Conservation (phyloP, 1,140 invertebrate species). For the Drosophila lini region DNA sequence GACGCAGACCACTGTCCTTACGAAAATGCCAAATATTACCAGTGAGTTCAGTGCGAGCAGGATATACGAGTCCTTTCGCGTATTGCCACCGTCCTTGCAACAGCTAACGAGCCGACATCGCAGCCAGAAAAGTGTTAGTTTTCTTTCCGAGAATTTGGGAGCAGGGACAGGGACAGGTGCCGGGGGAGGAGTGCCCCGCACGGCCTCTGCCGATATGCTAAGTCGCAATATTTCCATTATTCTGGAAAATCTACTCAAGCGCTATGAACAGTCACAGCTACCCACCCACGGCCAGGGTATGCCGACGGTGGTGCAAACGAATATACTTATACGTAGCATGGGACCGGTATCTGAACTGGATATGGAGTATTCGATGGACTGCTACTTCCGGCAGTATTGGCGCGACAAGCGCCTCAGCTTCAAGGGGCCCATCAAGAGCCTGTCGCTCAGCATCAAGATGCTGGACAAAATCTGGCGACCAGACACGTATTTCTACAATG, state of each 20-base stretch:
- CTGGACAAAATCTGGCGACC: slow-evolving; percentile 97
- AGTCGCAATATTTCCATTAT: slow-evolving; percentile 93
- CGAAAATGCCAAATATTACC: slow-evolving; percentile 57
- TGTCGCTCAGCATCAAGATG: slow-evolving; percentile 95
- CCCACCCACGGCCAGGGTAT: slow-evolving; percentile 93
- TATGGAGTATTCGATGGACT: slow-evolving; percentile 99
- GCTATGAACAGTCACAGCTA: slow-evolving; percentile 95
- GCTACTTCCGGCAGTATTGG: slow-evolving; percentile 97
- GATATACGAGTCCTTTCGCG: slow-evolving; percentile 74
- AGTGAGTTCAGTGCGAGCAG: slow-evolving; percentile 64
- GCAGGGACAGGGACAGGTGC: slow-evolving; percentile 3
- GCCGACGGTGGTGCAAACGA: slow-evolving; percentile 95
- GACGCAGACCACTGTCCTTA: background rate
- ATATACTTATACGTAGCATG: slow-evolving; percentile 97
- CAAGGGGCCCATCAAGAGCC: slow-evolving; percentile 90
- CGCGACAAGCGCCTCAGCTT: slow-evolving; percentile 93
- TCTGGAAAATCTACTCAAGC: slow-evolving; percentile 93
- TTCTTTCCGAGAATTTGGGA: slow-evolving; percentile 12
- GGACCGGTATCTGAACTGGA: slow-evolving; percentile 97
- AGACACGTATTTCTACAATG: slow-evolving; percentile 97
- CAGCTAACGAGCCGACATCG: slow-evolving; percentile 1
- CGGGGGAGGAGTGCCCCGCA: slow-evolving; percentile 72
- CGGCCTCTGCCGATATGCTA: slow-evolving; percentile 88
- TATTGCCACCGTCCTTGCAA: slow-evolving; percentile 14
- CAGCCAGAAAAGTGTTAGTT: background rate